Evolutionary conservation across 2,888 invertebrate species (phyloP).

Genomic region (Cryptocheilus praepositus): DNA sequence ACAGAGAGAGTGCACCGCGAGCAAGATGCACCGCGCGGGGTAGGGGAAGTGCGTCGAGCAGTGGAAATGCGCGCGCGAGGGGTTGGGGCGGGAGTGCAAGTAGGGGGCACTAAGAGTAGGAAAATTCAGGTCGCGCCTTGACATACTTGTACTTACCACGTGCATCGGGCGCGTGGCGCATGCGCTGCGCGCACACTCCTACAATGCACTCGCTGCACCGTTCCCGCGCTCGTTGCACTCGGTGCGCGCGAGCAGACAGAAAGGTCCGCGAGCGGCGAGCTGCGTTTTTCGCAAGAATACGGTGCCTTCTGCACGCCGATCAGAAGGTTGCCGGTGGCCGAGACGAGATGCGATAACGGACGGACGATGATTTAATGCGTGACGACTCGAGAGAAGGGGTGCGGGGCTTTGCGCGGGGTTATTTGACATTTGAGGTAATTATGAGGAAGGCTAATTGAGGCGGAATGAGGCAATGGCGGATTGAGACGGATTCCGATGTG

Average conservation of each 20-base stretch:
- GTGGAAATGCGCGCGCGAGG: constrained; percentile 7
- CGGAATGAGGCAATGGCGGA: no score
- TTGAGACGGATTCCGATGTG: no score
- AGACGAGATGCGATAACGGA: no score
- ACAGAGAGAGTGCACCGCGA: neutral
- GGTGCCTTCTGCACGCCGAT: no score
- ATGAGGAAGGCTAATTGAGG: no score
- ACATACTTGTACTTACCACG: constrained; percentile 75
- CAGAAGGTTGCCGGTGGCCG: no score
- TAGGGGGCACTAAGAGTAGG: constrained; percentile 64
- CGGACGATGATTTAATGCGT: no score
- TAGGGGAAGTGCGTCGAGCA: constrained; percentile 7
- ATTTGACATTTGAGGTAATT: no score
- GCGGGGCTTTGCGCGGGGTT: no score
- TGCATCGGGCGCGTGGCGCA: constrained; percentile 68
- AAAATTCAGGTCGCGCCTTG: constrained; percentile 76
- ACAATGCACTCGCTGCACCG: no score
- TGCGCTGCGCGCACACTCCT: constrained; percentile 46
- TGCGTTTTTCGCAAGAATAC: neutral
- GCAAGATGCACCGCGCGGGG: constrained; percentile 3
- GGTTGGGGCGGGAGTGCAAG: constrained; percentile 15
- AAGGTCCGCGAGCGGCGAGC: neutral
- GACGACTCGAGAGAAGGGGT: no score
- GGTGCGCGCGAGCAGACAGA: constrained; percentile 13
- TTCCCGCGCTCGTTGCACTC: constrained; percentile 14